Evolutionary conservation across 2,113 vertebrate species (phyloP), one percentile per base, ranked within the genome.

Genomic region (Cyprinus carpio): DNA sequence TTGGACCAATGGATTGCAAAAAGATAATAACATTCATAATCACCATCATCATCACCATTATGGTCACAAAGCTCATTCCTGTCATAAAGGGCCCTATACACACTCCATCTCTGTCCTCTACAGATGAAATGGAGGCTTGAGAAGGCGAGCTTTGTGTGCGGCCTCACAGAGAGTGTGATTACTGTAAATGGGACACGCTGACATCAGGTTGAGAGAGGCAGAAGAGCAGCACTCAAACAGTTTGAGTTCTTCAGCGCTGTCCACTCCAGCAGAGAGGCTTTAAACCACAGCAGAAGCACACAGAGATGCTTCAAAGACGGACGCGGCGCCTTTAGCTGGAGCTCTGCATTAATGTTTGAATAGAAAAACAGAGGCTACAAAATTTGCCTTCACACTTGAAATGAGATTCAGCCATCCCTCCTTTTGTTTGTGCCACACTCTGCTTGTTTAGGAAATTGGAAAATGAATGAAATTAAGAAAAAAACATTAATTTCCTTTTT

Each of bases 181-280:
- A 75, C 54, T 62, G 84, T 67, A 56, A 80, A 74, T 80, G 56
- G 75, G 65, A 79, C 83, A 76, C 71, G 12, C 54, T 87, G 83
- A 65, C 83, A 60, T 34, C 67, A 75, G 86, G 82, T 84, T 79
- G 56, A 71, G 20, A 72, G 75, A 75, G 81, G 49, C 46, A 23
- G 60, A 74, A 56, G 82, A 81, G 87, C 83, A 85, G 81, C 72
- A 86, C 85, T 54, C 86, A 82, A 74, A 79, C 43, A 72, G 87
- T 83, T 91, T 88, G 89, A 90, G 91, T 84, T 90, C 83, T 85
- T 86, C 86, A 81, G 90, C 87, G 85, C 89, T 87, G 87, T 88
- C 80, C 84, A 84, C 87, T 91, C 84, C 87, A 91, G 77, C 87
- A 83, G 90, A 91, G 87, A 81, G 85, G 40, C 56, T 89, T 91